Base-by-base conservation (phyloP, 2,888 invertebrate species). In the Eucriotettix oculatus region DNA sequence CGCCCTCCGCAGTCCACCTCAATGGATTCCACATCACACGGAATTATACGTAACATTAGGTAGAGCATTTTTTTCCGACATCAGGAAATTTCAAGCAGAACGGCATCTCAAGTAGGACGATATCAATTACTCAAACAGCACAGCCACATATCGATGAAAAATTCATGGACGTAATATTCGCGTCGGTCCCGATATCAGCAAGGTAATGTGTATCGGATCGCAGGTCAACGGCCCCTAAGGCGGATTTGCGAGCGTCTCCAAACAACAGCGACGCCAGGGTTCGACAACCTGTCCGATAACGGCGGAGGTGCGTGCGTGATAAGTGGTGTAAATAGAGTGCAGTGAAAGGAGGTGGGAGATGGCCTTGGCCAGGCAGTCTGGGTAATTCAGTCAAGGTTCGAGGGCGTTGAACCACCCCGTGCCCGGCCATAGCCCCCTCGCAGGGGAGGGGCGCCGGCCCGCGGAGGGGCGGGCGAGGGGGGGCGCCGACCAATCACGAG, bases 331-430 rank as follows among this genome's bases (percentile, higher is more conserved):
- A 16, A 54, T 54, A 54, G 54, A n/a, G 42, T 12, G 16, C 17
- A 16, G 54, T 55, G 62, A 55, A 57, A 41, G 59, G 59, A 52
- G 43, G 59, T 42, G 57, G 61, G 54, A 59, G 58, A 58, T 54
- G 61, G 55, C 72, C 72, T 71, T 73, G 57, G 52, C 72, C 52
- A 16, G 10, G 58, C 52, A 29, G 76, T 76, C 76, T 79, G 80
- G 80, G 85, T 86, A 82, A 86, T 81, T 86, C 84, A 85, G 85
- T 85, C 85, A 86, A 86, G 86, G 86, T 86, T 86, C 84, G 84
- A 78, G 81, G 84, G 81, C 85, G 84, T 83, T 85, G 86, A 85
- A 85, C 85, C 82, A 75, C 73, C 74, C 73, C 52, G 29, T 60
- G 61, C 57, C 57, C 59, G 59, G 61, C 48, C 61, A 52, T 57